Percentiles rank a stretch among this genome's conserved stretches.
Evolutionary conservation across 2,888 invertebrate genomes (phyloP).

Genomic region (Ophion obscuratus): DNA sequence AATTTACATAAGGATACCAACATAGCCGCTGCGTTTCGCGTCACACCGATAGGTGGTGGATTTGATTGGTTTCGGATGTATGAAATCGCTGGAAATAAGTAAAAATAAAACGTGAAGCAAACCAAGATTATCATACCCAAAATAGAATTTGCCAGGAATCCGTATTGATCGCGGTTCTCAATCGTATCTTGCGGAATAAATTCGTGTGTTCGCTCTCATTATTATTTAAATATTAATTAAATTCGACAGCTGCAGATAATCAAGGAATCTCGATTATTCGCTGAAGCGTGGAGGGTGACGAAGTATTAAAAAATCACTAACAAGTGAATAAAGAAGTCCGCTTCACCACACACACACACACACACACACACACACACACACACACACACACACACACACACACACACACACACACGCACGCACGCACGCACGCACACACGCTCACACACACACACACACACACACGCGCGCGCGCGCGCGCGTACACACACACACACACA

Average conservation of each 20-base stretch:
- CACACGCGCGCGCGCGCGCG: too few relatives aligned
- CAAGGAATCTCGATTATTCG: conserved; percentile 23
- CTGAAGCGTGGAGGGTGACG: not conserved
- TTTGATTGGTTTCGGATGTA: not conserved
- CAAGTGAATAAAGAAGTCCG: not conserved
- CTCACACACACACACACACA: too few relatives aligned
- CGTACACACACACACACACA: too few relatives aligned
- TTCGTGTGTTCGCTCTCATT: conserved; percentile 11
- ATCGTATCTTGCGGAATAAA: not conserved
- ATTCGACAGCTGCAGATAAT: conserved; percentile 34
- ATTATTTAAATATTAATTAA: conserved; percentile 58
- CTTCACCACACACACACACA: not conserved
- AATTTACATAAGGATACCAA: too few relatives aligned
- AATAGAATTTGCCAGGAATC: not conserved
- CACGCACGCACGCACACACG: too few relatives aligned
- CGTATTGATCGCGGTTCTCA: not conserved
- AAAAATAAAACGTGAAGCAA: not conserved
- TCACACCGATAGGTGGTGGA: not conserved
- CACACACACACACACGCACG: too few relatives aligned
- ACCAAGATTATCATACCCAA: not conserved
- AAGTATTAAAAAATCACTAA: conserved; percentile 34
- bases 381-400: too few relatives aligned
- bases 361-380: too few relatives aligned
- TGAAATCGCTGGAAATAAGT: not conserved
- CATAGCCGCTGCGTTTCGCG: not conserved